Percentiles rank a stretch among this genome's conserved stretches.
phyloP scores from a whole-genome alignment of 2,797 vertebrate genomes.

The Phylloscopus collybita region DNA sequence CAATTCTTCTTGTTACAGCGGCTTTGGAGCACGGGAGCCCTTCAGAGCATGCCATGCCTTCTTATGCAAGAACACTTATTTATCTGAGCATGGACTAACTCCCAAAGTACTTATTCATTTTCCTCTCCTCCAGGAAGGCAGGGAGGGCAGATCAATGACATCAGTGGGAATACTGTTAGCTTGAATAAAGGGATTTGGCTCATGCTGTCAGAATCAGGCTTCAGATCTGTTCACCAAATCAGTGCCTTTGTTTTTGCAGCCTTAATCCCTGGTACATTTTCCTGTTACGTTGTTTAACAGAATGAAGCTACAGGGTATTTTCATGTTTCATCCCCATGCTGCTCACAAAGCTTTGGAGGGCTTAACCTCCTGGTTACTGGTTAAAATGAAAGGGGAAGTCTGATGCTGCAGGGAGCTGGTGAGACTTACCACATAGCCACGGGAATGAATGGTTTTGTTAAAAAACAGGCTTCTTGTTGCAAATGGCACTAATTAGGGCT shows the following conservation, averaged over 20 bases:
- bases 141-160: slow-evolving; percentile 37
- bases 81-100: slow-evolving; percentile 50
- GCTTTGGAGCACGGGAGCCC: background rate
- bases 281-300: slow-evolving; percentile 19
- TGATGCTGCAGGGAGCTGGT: background rate
- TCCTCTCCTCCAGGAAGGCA: background rate
- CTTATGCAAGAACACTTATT: slow-evolving; percentile 28
- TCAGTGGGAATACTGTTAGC: slow-evolving; percentile 50
- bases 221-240: slow-evolving; percentile 28
- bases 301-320: slow-evolving; percentile 26
- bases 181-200: slow-evolving; percentile 64
- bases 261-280: slow-evolving; percentile 54
- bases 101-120: slow-evolving; percentile 48
- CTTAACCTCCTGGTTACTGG: background rate
- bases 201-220: slow-evolving; percentile 28
- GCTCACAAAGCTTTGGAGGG: background rate
- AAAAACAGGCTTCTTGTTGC: background rate
- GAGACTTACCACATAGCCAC: background rate
- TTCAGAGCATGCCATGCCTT: slow-evolving; percentile 15
- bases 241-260: slow-evolving; percentile 35
- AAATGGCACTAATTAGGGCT: background rate
- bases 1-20: slow-evolving; percentile 7
- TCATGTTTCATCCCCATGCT: background rate
- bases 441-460: background rate
- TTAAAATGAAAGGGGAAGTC: background rate